Evolutionary conservation across 2,888 invertebrate genomes (phyloP), one percentile per base, ranked within the genome.

Genomic region (Leptogaster cylindrica): DNA sequence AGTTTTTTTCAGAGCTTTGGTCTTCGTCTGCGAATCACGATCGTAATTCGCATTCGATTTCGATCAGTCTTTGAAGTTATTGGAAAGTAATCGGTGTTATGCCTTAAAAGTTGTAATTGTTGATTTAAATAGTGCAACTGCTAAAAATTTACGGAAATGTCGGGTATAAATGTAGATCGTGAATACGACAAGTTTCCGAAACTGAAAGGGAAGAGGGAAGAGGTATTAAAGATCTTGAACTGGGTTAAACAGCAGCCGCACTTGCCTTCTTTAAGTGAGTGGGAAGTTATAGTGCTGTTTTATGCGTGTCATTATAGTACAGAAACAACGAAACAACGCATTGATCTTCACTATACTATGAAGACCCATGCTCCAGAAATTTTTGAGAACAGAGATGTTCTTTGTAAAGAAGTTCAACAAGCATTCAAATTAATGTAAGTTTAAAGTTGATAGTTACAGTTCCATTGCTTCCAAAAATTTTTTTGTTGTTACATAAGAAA

Each of bases 221-320:
- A 90, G 74, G 83, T 90, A 33, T 76, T 80, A 55, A 84, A 83
- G 68, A 77, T 90, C 8, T 74, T 84, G 41, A 82, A 85, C 23
- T 90, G 90, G 90, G 79, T 85, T 27, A 76, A 83, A 5, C 86
- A 86, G n/a, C 90, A 90, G 75, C 87, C 88, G 0, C 89, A 90
- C 76, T 77, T 90, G 67, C 85, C 88, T 0, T 76, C 84, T 71
- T 81, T 87, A 2, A 82, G 82, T 75, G 88, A 88, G 68, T 73
- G 83, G 58, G 87, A 88, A 70, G 81, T 88, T 7, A 85, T 88
- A 55, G 78, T 89, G 28, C 88, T 88, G 67, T 85, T 87, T 71
- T 88, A 90, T 77, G 88, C 89, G 75, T 89, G 90, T 77, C 82
- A 85, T 66, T 86, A 85, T 72, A 87, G 88, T 71, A 81, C 88